A percentile compares a stretch with the other conserved stretches of the same genome.
Conservation (phyloP, 2,113 vertebrate species). For the Galemys pyrenaicus region DNA sequence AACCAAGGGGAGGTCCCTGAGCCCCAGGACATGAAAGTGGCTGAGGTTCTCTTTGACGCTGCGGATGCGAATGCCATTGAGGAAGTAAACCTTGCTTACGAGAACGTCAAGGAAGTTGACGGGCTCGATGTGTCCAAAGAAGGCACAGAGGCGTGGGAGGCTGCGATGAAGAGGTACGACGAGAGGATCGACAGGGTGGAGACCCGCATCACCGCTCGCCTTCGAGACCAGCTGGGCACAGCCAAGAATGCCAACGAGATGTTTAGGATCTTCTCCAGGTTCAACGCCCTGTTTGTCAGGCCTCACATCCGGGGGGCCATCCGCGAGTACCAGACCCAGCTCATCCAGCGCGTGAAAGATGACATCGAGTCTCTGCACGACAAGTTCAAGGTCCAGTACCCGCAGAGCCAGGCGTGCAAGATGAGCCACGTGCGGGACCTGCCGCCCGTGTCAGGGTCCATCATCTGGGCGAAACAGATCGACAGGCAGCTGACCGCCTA, state of each 20-base stretch:
- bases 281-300: constrained; percentile 98
- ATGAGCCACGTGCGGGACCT: constrained; percentile 99
- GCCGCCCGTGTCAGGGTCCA: constrained; percentile 97
- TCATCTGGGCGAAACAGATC: constrained; percentile 99
- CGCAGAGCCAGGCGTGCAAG: constrained; percentile 98
- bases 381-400: constrained; percentile 99
- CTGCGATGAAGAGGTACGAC: constrained; percentile 97
- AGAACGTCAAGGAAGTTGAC: constrained; percentile 99
- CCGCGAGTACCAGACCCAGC: constrained; percentile 96
- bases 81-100: constrained; percentile 98
- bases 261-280: constrained; percentile 99
- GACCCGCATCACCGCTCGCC: constrained; percentile 97
- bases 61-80: constrained; percentile 98
- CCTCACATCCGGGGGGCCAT: constrained; percentile 98
- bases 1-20: constrained; percentile 95
- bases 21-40: constrained; percentile 96
- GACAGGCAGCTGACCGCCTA: constrained; percentile 98
- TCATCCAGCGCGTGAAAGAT: constrained; percentile 98
- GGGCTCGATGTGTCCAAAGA: constrained; percentile 98
- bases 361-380: constrained; percentile 98
- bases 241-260: constrained; percentile 99
- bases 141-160: constrained; percentile 98
- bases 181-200: constrained; percentile 98
- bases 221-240: constrained; percentile 97
- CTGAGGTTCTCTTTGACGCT: constrained; percentile 97